Percentiles rank a stretch among this genome's conserved stretches.
phyloP scores from a whole-genome alignment of 2,797 vertebrate species.

The Hephaestus fuliginosus region DNA sequence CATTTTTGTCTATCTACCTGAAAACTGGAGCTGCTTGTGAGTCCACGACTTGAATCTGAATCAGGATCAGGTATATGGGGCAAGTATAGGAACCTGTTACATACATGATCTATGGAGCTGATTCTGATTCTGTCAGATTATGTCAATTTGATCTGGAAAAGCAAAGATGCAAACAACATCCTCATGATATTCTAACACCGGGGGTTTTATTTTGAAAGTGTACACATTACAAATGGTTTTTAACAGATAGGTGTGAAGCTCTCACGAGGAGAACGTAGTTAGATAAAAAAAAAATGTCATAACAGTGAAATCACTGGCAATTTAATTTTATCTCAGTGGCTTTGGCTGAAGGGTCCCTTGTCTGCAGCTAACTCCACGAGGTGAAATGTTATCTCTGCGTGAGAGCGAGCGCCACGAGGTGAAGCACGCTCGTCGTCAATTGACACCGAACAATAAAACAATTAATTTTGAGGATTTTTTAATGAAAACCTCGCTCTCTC shows the following conservation, averaged over 20 bases:
- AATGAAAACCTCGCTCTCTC: constrained; percentile 47
- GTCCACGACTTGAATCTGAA: no score
- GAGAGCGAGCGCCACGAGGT: constrained; percentile 28
- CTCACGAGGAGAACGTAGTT: background rate
- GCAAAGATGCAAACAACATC: background rate
- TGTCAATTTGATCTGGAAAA: background rate
- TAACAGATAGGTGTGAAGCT: background rate
- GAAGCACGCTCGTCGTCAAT: constrained; percentile 34
- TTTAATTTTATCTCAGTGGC: constrained; percentile 8
- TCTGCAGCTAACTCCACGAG: constrained; percentile 28
- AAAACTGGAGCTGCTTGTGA: no score
- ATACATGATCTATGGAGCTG: no score
- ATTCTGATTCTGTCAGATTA: background rate
- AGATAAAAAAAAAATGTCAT: background rate
- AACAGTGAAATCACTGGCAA: background rate
- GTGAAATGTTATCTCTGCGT: constrained; percentile 38
- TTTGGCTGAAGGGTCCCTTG: constrained; percentile 13
- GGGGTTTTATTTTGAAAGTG: constrained; percentile 1
- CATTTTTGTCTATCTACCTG: no score
- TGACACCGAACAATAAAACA: constrained; percentile 40
- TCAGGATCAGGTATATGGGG: no score
- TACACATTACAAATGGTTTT: background rate
- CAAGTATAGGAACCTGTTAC: no score
- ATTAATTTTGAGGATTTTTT: constrained; percentile 42
- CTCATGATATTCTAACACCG: background rate